These are phyloP conservation scores for Aphidoletes aphidimyza DNA, from an alignment of 2,888 invertebrate genomes.

Conservation along the genomic window DNA sequence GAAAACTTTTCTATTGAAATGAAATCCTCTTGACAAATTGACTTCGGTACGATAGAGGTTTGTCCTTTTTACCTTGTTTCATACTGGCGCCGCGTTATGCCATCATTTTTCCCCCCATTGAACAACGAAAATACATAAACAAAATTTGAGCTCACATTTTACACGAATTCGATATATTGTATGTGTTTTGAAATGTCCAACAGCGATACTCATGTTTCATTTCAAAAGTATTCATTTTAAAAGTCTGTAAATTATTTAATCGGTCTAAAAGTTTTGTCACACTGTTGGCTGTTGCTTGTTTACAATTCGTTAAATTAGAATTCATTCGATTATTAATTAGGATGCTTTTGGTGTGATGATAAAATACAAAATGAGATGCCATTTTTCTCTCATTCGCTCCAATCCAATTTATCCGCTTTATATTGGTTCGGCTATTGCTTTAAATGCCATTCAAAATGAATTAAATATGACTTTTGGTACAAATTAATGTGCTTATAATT, in stretches of 20 bases:
- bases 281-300: not conserved
- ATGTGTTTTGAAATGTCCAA: not conserved
- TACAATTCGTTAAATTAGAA: conserved; percentile 12
- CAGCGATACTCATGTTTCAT: not conserved
- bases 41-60: not conserved
- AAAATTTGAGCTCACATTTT: no score
- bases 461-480: conserved; percentile 2
- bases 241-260: not conserved
- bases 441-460: not conserved
- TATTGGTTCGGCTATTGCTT: not conserved
- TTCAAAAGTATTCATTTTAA: no score
- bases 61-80: conserved; percentile 6
- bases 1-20: not conserved
- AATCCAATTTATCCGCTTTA: not conserved
- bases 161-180: not conserved
- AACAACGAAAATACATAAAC: no score
- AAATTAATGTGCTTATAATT: conserved; percentile 2
- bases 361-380: not conserved
- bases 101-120: not conserved
- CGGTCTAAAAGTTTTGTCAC: not conserved
- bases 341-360: not conserved
- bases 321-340: not conserved
- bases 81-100: no score
- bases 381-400: not conserved
- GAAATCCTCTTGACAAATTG: conserved; percentile 3